Base-by-base conservation (phyloP, 1,140 invertebrate species). In the Scaptomyza pallida region DNA sequence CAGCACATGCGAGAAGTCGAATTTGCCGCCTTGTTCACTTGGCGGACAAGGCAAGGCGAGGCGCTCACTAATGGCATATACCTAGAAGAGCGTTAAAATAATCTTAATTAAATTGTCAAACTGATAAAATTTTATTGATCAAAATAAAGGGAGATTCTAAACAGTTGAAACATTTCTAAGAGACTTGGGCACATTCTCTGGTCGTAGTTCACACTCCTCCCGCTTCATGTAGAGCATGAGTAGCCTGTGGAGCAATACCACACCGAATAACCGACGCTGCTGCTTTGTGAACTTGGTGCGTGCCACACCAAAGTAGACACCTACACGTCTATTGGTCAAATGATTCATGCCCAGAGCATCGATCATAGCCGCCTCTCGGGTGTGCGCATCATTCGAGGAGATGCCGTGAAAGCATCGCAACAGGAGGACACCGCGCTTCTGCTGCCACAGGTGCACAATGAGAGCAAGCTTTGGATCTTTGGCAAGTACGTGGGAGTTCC, bases 311-410 rank as follows among this genome's bases (percentile, higher is more conserved):
- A 98, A 98, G 89, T 96, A 97, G 50, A 96, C 94, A 0, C 98
- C 98, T 30, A 89, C 78, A 78, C 96, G 95, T 15, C 94, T 92
- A 93, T 99, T 99, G 17, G 94, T 96, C 59, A 99, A 92, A 89
- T 95, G 95, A 6, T 93, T 90, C n/a, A 96, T 71, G 82, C 96
- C 95, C 33, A 99, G 89, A 0, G 97, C 96, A 78, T 97, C 96
- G 16, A 99, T 98, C 94, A 99, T 99, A 5, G 96, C 94, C 3
- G 97, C 97, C 92, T 99, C 98, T 70, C 98, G 93, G 0, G 96
- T 98, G 80, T 96, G 97, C 1, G 98, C 98, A 92, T 99, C 98
- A 1, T 95, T 96, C 0, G 97, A 95, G 47, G 97, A 96, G 2
- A 96, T 94, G 92, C 97, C 97, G 71, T 97, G 96, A 91, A 98